These are phyloP conservation scores for Eurypyga helias DNA, from an alignment of 2,113 vertebrate species.

Conservation along the genomic window DNA sequence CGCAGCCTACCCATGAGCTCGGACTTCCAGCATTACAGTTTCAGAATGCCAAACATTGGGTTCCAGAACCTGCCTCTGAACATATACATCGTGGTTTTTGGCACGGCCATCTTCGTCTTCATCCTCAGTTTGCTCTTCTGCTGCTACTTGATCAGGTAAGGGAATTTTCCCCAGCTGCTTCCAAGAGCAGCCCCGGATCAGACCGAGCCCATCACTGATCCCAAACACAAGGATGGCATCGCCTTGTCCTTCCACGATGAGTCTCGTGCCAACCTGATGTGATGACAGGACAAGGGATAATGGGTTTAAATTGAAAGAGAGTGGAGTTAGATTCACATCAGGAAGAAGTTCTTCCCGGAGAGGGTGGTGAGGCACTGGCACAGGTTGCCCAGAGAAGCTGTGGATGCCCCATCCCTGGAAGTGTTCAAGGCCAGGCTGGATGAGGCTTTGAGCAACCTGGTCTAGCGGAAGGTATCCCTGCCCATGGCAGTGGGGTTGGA, in stretches of 20 bases:
- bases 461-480: no score
- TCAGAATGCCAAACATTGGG: slow-evolving; percentile 99
- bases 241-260: fast-evolving
- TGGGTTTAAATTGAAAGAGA: no score
- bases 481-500: no score
- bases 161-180: not conserved
- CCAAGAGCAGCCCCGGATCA: not conserved
- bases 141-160: slow-evolving; percentile 98
- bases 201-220: not conserved
- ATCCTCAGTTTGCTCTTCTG: slow-evolving; percentile 99
- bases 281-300: no score
- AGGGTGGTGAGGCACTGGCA: no score
- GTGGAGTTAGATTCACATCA: no score
- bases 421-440: no score
- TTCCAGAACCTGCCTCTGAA: slow-evolving; percentile 99
- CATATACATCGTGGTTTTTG: slow-evolving; percentile 99
- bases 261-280: fast-evolving
- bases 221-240: not conserved
- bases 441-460: no score
- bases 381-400: no score
- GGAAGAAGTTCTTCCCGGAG: no score
- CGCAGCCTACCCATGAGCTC: slow-evolving; percentile 95
- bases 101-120: slow-evolving; percentile 98
- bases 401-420: no score
- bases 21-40: slow-evolving; percentile 93